These are phyloP conservation scores for Capricornis sumatraensis DNA, from an alignment of 2,113 vertebrate genomes.

Conservation along the genomic window DNA sequence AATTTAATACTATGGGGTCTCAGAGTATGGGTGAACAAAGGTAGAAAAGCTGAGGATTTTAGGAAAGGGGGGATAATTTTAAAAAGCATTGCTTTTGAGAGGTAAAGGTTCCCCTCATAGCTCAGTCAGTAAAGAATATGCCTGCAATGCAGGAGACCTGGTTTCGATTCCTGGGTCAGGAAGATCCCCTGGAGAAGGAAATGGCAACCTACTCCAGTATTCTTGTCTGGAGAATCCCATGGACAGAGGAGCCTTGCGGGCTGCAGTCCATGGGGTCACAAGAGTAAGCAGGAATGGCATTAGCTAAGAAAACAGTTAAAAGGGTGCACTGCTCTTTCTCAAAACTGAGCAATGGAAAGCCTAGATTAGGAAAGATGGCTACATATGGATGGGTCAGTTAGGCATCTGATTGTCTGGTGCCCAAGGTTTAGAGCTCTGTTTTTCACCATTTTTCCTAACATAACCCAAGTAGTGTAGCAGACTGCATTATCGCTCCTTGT, in stretches of 20 bases:
- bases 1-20: neutral
- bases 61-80: neutral
- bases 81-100: neutral
- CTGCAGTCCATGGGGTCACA: neutral
- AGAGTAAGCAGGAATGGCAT: neutral
- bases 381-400: neutral
- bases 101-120: neutral
- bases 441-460: neutral
- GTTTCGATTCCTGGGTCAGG: neutral
- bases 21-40: neutral
- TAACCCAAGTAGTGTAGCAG: neutral
- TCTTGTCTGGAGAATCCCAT: neutral
- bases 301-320: neutral
- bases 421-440: neutral
- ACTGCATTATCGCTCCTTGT: neutral
- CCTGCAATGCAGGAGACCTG: neutral
- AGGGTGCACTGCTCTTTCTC: neutral
- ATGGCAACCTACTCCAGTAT: neutral
- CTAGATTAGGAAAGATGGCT: neutral
- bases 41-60: neutral
- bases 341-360: neutral
- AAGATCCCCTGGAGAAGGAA: neutral
- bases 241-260: accelerated
- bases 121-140: neutral
- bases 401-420: neutral